These are phyloP conservation scores for Pandemis heparana DNA, from an alignment of 2,888 invertebrate genomes.

Conservation along the genomic window DNA sequence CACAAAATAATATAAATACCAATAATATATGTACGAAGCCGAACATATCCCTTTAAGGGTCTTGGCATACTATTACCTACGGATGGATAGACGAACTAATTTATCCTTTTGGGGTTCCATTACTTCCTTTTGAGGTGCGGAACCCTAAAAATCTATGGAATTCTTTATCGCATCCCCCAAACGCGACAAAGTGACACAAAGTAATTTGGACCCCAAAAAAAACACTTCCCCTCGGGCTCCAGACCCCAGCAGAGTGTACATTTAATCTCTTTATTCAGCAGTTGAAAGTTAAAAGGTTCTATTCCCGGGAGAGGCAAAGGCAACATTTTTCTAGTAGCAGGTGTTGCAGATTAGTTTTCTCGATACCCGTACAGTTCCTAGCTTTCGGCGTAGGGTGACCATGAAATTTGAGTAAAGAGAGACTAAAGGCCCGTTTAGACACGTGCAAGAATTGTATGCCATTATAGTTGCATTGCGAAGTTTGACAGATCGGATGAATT, in stretches of 20 bases:
- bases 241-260: conserved; percentile 26
- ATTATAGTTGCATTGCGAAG: no score
- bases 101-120: no score
- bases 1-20: no score
- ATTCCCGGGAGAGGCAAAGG: conserved; percentile 49
- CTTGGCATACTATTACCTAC: no score
- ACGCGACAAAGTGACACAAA: conserved; percentile 29
- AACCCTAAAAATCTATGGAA: background rate
- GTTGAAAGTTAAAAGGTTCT: conserved; percentile 50
- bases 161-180: background rate
- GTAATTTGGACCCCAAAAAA: conserved; percentile 42
- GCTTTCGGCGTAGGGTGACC: conserved; percentile 41
- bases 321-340: conserved; percentile 55
- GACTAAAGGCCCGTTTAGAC: no score
- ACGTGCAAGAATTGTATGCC: no score
- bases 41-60: no score
- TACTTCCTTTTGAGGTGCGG: background rate
- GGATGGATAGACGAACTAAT: no score
- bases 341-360: conserved; percentile 58
- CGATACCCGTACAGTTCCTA: conserved; percentile 58
- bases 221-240: conserved; percentile 48
- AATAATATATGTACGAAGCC: no score
- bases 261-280: conserved; percentile 49
- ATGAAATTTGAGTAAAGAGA: background rate
- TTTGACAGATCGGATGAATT: no score